Conservation (phyloP, 2,797 vertebrate genomes). For the Phrynocephalus vlangalii region DNA sequence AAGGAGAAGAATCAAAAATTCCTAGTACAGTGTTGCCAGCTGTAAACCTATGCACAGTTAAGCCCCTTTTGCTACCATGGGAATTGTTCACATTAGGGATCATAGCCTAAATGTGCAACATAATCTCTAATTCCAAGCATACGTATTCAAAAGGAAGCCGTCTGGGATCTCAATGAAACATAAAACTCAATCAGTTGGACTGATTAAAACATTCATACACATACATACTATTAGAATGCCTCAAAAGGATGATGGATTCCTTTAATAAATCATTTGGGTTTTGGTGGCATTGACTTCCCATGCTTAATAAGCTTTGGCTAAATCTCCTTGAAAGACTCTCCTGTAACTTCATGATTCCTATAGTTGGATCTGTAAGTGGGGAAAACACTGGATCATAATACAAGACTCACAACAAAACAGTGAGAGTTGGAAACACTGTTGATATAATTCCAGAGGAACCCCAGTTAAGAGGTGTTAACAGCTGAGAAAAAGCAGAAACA, state of each 20-base stretch:
- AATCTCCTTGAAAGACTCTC: constrained; percentile 27
- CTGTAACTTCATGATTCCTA: constrained; percentile 24
- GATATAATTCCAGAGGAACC: constrained; percentile 45
- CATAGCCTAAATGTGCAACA: neutral
- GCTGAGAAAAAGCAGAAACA: constrained; percentile 24
- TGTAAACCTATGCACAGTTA: constrained; percentile 1
- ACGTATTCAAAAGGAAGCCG: constrained; percentile 4
- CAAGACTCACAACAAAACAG: constrained; percentile 44
- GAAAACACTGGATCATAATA: constrained; percentile 24
- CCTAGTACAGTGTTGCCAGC: constrained; percentile 1
- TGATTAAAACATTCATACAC: constrained; percentile 1
- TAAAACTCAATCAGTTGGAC: neutral
- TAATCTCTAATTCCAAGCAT: neutral
- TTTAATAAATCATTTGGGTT: constrained; percentile 40
- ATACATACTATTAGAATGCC: neutral
- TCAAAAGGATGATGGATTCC: constrained; percentile 14
- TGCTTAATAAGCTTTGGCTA: constrained; percentile 43
- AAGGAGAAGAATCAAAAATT: constrained; percentile 1
- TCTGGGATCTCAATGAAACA: neutral
- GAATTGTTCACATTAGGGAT: neutral
- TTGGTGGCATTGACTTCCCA: constrained; percentile 31
- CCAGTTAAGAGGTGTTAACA: constrained; percentile 29
- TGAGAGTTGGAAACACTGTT: constrained; percentile 40
- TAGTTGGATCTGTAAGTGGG: constrained; percentile 28
- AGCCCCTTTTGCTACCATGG: neutral